These are phyloP conservation scores for Anagyrus pseudococci DNA, from an alignment of 2,888 invertebrate genomes.

Conservation along the genomic window DNA sequence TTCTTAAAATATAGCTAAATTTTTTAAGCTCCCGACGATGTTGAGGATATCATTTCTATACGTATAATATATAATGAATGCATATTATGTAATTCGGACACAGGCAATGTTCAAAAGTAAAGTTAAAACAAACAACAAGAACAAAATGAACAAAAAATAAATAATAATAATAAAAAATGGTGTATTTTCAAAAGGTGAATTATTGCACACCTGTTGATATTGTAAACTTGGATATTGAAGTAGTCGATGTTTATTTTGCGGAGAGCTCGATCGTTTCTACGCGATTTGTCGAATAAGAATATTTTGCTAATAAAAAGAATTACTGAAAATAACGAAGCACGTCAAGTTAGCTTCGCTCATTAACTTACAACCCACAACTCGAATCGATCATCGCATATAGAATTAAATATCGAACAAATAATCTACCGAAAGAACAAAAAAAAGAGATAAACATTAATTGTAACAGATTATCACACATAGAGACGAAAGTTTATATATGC, in stretches of 20 bases:
- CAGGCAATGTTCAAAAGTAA: conserved; percentile 27
- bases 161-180: background rate
- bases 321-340: conserved; percentile 6
- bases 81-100: conserved; percentile 26
- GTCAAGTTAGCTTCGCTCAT: conserved; percentile 18
- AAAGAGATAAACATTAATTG: conserved; percentile 22
- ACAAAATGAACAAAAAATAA: background rate
- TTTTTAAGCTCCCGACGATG: conserved; percentile 33
- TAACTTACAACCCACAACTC: background rate
- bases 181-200: conserved; percentile 34
- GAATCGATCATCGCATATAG: conserved; percentile 13
- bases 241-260: conserved; percentile 37
- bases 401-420: background rate
- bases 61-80: conserved; percentile 15
- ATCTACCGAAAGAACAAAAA: background rate
- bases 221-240: conserved; percentile 16
- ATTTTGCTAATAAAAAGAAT: conserved; percentile 33
- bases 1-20: conserved; percentile 37
- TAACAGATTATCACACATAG: too few relatives aligned
- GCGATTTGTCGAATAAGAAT: conserved; percentile 29
- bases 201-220: conserved; percentile 31
- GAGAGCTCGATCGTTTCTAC: conserved; percentile 33
- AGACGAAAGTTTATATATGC: conserved; percentile 35
- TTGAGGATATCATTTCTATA: conserved; percentile 34
- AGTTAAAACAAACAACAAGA: conserved; percentile 13